Conservation (phyloP, 2,113 vertebrate species). For the Excalfactoria chinensis region DNA sequence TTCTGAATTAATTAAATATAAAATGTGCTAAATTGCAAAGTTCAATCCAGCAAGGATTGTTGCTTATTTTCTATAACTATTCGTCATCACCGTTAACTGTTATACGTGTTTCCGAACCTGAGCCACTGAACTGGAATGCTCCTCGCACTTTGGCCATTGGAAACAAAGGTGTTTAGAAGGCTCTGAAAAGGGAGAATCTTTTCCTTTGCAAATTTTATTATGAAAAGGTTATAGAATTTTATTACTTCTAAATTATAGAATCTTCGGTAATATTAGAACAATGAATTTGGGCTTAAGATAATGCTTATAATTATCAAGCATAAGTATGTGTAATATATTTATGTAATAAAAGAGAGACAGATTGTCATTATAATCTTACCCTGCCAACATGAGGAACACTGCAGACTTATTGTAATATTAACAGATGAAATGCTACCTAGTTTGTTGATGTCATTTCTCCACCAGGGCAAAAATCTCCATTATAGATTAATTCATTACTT, state of each 20-base stretch:
- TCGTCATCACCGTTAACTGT: constrained; percentile 64
- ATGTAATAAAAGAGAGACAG: background rate
- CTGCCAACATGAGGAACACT: background rate
- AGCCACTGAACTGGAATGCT: constrained; percentile 64
- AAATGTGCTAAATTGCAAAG: constrained; percentile 80
- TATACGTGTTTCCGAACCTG: constrained; percentile 35
- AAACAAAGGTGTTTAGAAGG: constrained; percentile 66
- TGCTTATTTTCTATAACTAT: constrained; percentile 59
- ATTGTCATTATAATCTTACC: constrained; percentile 4
- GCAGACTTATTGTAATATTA: background rate
- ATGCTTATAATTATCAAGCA: background rate
- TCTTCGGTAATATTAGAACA: background rate
- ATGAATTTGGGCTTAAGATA: background rate
- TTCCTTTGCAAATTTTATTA: constrained; percentile 67
- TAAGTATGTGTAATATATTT: background rate
- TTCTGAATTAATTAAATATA: constrained; percentile 83
- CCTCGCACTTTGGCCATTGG: constrained; percentile 30
- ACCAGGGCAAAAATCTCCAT: background rate
- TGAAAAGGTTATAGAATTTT: constrained; percentile 40
- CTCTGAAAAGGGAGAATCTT: constrained; percentile 23
- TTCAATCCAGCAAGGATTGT: constrained; percentile 68
- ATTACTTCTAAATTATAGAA: constrained; percentile 43
- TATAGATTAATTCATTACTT: background rate
- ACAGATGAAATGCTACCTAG: constrained; percentile 1
- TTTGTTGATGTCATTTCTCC: background rate